Evolutionary conservation across 2,888 invertebrate species (phyloP).

Genomic region (Drosophila histrio): DNA sequence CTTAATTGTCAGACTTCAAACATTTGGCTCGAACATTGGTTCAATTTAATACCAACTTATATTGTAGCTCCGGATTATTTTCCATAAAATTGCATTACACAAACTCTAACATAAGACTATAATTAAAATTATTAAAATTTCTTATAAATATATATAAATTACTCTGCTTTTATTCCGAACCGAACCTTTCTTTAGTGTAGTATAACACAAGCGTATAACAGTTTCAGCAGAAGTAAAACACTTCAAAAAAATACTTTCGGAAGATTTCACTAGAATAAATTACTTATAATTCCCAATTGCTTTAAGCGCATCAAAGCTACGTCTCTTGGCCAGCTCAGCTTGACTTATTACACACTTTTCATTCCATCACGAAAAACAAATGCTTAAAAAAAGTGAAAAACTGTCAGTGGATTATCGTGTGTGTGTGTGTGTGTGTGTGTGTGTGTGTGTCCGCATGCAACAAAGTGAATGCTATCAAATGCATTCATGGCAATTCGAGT

Average conservation of each 20-base stretch:
- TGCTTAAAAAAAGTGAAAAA: not conserved
- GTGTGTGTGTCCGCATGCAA: not conserved
- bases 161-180: too few species aligned
- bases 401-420: slow-evolving; percentile 2
- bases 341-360: slow-evolving; percentile 8
- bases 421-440: not conserved
- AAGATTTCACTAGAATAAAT: not conserved
- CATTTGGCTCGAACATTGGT: too few species aligned
- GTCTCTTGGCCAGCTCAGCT: not conserved
- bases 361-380: not conserved
- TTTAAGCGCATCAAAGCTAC: not conserved
- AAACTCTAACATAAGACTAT: too few species aligned
- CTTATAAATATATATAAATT: too few species aligned
- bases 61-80: too few species aligned
- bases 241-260: not conserved
- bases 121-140: too few species aligned
- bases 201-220: not conserved
- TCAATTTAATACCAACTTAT: too few species aligned
- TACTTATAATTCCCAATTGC: not conserved
- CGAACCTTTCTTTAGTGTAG: too few species aligned
- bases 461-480: slow-evolving; percentile 17
- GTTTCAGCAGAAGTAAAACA: not conserved
- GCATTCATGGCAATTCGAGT: slow-evolving; percentile 22
- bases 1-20: too few species aligned
- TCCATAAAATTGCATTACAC: too few species aligned